These are phyloP conservation scores for Acleris literana DNA, from an alignment of 2,888 invertebrate genomes.

Conservation along the genomic window DNA sequence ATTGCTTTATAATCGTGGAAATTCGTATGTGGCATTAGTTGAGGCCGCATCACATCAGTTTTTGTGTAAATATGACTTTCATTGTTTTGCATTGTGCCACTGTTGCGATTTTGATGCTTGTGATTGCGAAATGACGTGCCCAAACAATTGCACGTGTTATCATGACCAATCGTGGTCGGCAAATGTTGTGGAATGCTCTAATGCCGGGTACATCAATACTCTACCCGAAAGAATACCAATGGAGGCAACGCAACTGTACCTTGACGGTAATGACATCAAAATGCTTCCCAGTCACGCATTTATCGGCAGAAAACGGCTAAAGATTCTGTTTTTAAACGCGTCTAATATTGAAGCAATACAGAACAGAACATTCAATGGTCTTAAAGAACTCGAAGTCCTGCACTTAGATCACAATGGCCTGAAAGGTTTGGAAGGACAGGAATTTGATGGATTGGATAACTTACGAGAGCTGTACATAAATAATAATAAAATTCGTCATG, in stretches of 20 bases:
- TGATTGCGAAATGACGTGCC: conserved; percentile 96
- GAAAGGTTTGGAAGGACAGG: conserved; percentile 88
- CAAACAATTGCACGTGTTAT: conserved; percentile 93
- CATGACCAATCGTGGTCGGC: conserved; percentile 94
- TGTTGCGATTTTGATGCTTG: conserved; percentile 96
- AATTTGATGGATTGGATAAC: conserved; percentile 90
- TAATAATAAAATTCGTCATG: conserved; percentile 87
- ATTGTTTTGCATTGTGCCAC: conserved; percentile 93
- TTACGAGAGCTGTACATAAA: conserved; percentile 89
- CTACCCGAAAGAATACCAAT: conserved; percentile 93
- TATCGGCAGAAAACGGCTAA: conserved; percentile 91
- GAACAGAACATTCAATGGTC: conserved; percentile 93
- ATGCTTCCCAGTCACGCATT: conserved; percentile 92
- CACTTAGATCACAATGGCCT: conserved; percentile 90
- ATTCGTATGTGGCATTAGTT: conserved; percentile 88
- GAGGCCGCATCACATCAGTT: conserved; percentile 92
- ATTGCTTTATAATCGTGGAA: conserved; percentile 90
- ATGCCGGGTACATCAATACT: conserved; percentile 86
- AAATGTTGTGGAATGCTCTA: conserved; percentile 92
- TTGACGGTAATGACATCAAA: conserved; percentile 92
- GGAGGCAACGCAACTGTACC: conserved; percentile 94
- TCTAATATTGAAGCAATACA: conserved; percentile 91
- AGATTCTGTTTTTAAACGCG: conserved; percentile 89
- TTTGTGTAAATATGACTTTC: conserved; percentile 92
- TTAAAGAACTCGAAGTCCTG: conserved; percentile 88